Conservation (phyloP, 2,888 invertebrate species). For the Pandemis heparana region DNA sequence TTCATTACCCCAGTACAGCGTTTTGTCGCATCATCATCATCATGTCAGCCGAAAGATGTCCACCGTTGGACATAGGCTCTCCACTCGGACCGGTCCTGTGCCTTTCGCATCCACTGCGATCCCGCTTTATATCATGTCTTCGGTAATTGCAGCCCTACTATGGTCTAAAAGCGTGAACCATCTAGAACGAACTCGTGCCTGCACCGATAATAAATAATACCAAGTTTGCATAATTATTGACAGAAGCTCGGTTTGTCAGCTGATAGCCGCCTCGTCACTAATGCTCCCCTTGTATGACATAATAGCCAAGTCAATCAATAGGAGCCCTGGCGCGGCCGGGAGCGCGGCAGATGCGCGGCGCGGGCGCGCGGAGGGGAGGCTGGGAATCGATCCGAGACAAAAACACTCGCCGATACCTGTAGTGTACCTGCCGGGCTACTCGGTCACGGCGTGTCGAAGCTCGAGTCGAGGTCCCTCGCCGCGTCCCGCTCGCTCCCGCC, state of each 20-base stretch:
- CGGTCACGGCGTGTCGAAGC: background rate
- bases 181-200: background rate
- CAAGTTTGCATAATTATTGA: background rate
- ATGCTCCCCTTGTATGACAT: slow-evolving; percentile 21
- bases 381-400: slow-evolving; percentile 41
- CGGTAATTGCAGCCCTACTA: too few species aligned
- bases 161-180: background rate
- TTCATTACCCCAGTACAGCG: too few species aligned
- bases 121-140: too few species aligned
- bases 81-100: too few species aligned
- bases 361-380: slow-evolving; percentile 10
- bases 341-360: slow-evolving; percentile 17
- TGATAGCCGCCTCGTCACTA: slow-evolving; percentile 8
- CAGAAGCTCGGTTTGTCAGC: slow-evolving; percentile 9
- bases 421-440: slow-evolving; percentile 28
- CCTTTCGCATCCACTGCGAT: too few species aligned
- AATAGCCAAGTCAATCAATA: slow-evolving; percentile 31
- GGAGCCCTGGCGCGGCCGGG: background rate
- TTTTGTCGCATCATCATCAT: too few species aligned
- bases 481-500: slow-evolving; percentile 21
- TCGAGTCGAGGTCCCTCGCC: background rate
- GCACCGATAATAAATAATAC: background rate
- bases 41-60: too few species aligned
- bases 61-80: too few species aligned
- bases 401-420: slow-evolving; percentile 40